Base-by-base conservation (phyloP, 2,797 vertebrate species). In the Arnoldichthys spilopterus region DNA sequence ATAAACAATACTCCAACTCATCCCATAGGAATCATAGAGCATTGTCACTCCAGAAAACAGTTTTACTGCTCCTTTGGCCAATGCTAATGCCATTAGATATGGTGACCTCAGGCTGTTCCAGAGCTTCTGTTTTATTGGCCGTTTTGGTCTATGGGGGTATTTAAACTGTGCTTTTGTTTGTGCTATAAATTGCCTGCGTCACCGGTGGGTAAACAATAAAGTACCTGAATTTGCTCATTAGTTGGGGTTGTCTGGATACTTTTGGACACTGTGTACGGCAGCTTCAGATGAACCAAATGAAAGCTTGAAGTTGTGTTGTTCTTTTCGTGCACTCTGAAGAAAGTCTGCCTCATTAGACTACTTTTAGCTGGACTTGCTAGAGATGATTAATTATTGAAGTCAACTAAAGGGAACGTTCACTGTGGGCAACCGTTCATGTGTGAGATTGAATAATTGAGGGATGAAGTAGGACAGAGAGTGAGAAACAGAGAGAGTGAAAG, bases 371-470 rank as follows among this genome's bases (percentile, higher is more conserved):
- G 72, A 86, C 82, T 82, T 84, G 83, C 83, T 84, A 63, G 81
- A 85, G 87, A 85, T 83, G n/a, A 88, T 92, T 81, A 90, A 91
- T 91, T 89, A 91, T 90, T 90, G 83, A 91, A 77, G 53, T 22
- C 54, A 74, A 69, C 76, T 70, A 58, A 54, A 69, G 76, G 66
- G 78, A 86, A 81, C 79, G 82, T 86, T 86, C 66, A 84, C 77
- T 74, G 78, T 85, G 24, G 34, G 45, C 82, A 59, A 85, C 83
- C 82, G 78, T 83, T 75, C 74, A 68, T 74, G 80, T 86, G 82
- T 89, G 85, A 86, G 86, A 83, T 90, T 90, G 86, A 92, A 91
- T 92, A 91, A 92, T 90, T 84, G 88, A 91, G 78, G 67, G 85
- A 73, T 78, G 83, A 89, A 83, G 87, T 84, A 73, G 72, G 72